Evolutionary conservation across 2,797 vertebrate species (phyloP), one percentile per base, ranked within the genome.

Genomic region (Discoglossus pictus): DNA sequence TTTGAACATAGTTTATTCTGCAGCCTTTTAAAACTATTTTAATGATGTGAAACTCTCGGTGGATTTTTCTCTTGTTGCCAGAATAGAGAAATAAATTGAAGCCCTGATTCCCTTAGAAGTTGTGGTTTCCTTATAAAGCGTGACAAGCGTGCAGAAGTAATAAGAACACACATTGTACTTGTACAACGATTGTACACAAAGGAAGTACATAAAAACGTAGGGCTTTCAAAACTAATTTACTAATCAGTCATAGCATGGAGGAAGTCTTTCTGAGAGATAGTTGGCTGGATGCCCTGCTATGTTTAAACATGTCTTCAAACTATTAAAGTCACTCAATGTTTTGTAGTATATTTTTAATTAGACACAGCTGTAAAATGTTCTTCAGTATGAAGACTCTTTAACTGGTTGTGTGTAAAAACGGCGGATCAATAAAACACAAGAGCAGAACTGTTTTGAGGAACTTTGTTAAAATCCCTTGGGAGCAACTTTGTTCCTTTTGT

Each of bases 131-230:
- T 54, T 54, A 61, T 48, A 69, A 54, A 48, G 23, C 39, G 50
- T 70, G 67, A 70, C 67, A 70, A 62, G 51, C 51, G 9, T 62
- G 67, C 40, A 62, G 55, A 69, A 34, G 59, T 40, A 70, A 70
- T 54, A 62, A 61, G 58, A 55, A 69, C 50, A 48, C 42, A 63
- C 67, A 70, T 70, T 70, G 59, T 70, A 70, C 51, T 70, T 62
- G 51, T 63, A 13, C 42, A 72, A 59, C 55, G 66, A 75, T 64
- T n/a, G 58, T 61, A 63, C 2, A 6, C 13, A 68, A 56, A 70
- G 67, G 67, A 27, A 72, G 31, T 75, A 39, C 53, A 20, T 61
- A n/a, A 59, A 62, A 74, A 54, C 40, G 60, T 7, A 42, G 61
- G 51, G 17, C 9, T 74, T 69, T 74, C 59, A 64, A 10, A 36